Percentiles rank a stretch among this genome's conserved stretches.
phyloP scores from a whole-genome alignment of 2,797 vertebrate species.

The Remorina albescens region DNA sequence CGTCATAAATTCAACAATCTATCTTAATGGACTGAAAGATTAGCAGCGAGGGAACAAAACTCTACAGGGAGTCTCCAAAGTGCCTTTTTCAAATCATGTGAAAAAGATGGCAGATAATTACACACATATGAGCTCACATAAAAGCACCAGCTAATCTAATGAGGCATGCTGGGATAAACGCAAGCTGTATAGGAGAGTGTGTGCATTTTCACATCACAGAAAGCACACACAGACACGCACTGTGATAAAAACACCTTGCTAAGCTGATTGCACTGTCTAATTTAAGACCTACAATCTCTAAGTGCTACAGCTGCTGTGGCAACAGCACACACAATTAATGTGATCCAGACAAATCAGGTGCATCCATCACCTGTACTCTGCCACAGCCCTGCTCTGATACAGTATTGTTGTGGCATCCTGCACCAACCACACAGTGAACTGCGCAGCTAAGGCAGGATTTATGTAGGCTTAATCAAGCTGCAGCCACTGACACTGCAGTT shows the following conservation, averaged over 20 bases:
- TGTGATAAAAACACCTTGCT: constrained; percentile 5
- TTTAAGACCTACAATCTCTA: constrained; percentile 24
- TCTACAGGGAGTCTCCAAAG: constrained; percentile 8
- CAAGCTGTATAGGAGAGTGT: not conserved
- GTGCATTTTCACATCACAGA: not conserved
- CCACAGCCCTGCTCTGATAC: constrained; percentile 15
- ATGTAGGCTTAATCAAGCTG: constrained; percentile 28
- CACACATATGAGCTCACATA: constrained; percentile 24
- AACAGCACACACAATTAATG: constrained; percentile 15
- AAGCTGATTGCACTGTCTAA: constrained; percentile 10
- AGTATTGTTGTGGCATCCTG: constrained; percentile 41
- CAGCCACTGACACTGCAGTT: constrained; percentile 46
- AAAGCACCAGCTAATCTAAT: constrained; percentile 29
- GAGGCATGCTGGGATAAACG: constrained; percentile 25
- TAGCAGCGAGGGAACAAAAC: not conserved
- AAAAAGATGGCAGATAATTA: constrained; percentile 31
- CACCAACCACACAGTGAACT: constrained; percentile 26
- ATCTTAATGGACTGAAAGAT: not conserved
- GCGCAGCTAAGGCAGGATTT: constrained; percentile 40
- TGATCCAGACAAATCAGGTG: constrained; percentile 15
- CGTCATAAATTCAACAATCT: constrained; percentile 3
- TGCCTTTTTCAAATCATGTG: constrained; percentile 15
- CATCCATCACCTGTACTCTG: not conserved
- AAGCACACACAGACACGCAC: not conserved
- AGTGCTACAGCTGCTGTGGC: constrained; percentile 23